phyloP scores from a whole-genome alignment of 2,113 vertebrate species.

The Spermophilus dauricus region DNA sequence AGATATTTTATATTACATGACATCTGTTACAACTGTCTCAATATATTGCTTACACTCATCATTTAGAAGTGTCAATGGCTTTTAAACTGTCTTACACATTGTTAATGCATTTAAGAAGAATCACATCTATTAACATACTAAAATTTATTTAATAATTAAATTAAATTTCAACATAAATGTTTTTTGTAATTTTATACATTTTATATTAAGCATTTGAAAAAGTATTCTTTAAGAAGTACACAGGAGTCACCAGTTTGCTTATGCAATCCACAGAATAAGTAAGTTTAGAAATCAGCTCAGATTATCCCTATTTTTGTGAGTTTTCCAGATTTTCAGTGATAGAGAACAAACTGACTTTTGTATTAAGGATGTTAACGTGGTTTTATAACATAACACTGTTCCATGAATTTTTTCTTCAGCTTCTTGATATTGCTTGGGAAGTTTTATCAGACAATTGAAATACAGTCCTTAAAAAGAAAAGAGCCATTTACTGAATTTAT shows the following conservation, averaged over 20 bases:
- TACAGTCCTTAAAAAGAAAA: background rate
- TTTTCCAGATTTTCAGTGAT: background rate
- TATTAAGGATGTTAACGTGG: background rate
- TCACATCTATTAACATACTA: background rate
- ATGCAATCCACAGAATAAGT: background rate
- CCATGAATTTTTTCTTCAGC: conserved; percentile 36
- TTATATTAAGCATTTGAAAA: background rate
- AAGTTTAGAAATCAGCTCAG: background rate
- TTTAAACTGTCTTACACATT: background rate
- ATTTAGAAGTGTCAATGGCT: background rate
- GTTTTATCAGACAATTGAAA: conserved; percentile 53
- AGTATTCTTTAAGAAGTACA: background rate
- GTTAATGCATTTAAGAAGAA: background rate
- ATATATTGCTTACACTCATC: background rate
- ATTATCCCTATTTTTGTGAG: background rate
- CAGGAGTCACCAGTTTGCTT: background rate
- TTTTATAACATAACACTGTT: conserved; percentile 23
- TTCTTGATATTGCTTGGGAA: conserved; percentile 30
- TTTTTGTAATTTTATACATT: conserved; percentile 1
- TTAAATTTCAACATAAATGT: background rate
- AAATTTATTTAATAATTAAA: conserved; percentile 16
- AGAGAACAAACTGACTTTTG: background rate
- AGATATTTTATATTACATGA: background rate
- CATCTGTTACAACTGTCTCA: background rate
- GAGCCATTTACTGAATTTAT: conserved; percentile 52